Base-by-base conservation (phyloP, 92 coral and sea anemone species). In the Actinernus sp. region DNA sequence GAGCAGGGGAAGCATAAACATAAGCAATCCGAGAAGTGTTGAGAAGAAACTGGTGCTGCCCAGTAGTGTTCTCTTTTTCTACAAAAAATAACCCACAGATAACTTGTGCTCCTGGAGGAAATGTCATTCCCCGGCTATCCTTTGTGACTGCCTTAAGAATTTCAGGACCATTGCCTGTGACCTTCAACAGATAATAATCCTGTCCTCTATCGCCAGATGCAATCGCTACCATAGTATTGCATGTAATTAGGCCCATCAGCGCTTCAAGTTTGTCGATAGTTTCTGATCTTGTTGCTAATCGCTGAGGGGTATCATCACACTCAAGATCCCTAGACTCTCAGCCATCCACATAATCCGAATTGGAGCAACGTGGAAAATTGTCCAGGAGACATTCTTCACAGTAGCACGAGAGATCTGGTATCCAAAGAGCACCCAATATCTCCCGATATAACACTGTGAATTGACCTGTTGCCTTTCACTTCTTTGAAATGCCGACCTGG, bases 141-240 rank as follows among this genome's bases (percentile, higher is more conserved):
- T 22, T 31, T 3, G 59, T 23, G 10, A 8, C 21, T 16, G 10
- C 46, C 16, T 26, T 31, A 16, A 50, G 25, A 22, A 49, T 31
- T 25, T 65, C 73, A 26, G 73, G 39, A 29, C 73, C 61, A 47
- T 46, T 28, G 24, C 71, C 36, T 8, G 71, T 63, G 11, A 63
- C 57, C 23, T 63, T 41, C 23, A 63, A 29, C 8, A 63, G 39
- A 63, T 63, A 63, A 16, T 63, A 63, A 24, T 63, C 71, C 25
- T 63, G 16, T 21, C 73, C 73, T 23, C 18, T 20, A 28, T 65
- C 73, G 11, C 43, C 73, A 33, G 73, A 26, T 11, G 73, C 73
- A 27, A 65, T 47, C 12, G 73, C 73, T 14, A 65, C 37, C 36
- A 31, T 30, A 34, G 59, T 13, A 34, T 65, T 63, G n/a, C 37